Evolutionary conservation across 2,888 invertebrate genomes (phyloP).

Genomic region (Stomorhina lunata): DNA sequence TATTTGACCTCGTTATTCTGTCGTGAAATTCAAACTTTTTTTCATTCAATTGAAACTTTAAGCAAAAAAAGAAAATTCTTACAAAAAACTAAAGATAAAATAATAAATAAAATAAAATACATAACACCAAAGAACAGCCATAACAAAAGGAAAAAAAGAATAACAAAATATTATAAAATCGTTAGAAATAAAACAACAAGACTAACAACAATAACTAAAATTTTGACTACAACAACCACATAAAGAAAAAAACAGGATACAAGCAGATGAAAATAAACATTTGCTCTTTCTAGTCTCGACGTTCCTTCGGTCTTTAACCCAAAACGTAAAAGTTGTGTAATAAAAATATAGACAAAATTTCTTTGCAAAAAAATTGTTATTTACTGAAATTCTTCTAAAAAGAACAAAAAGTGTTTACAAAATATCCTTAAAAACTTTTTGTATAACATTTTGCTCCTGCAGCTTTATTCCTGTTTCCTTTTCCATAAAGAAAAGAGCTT

Average conservation of each 20-base stretch:
- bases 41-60: not conserved
- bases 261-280: slow-evolving; percentile 28
- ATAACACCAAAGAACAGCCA: not conserved
- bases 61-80: slow-evolving; percentile 42
- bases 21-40: slow-evolving; percentile 48
- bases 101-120: not conserved
- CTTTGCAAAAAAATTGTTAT: not conserved
- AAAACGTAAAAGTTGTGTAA: slow-evolving; percentile 30
- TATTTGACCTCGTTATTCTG: slow-evolving; percentile 76
- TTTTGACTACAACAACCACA: not conserved
- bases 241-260: not conserved
- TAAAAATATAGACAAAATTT: slow-evolving; percentile 20
- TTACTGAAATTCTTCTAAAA: not conserved
- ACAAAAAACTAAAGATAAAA: not conserved
- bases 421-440: slow-evolving; percentile 19
- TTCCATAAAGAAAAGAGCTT: not conserved
- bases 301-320: slow-evolving; percentile 45
- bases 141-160: too few relatives aligned
- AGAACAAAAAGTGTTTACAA: slow-evolving; percentile 28
- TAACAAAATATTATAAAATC: slow-evolving; percentile 7
- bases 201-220: slow-evolving; percentile 19
- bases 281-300: slow-evolving; percentile 26
- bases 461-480: slow-evolving; percentile 28
- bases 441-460: not conserved
- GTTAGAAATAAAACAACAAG: not conserved